Conservation (phyloP, 2,888 invertebrate species). For the Dioctria rufipes region DNA sequence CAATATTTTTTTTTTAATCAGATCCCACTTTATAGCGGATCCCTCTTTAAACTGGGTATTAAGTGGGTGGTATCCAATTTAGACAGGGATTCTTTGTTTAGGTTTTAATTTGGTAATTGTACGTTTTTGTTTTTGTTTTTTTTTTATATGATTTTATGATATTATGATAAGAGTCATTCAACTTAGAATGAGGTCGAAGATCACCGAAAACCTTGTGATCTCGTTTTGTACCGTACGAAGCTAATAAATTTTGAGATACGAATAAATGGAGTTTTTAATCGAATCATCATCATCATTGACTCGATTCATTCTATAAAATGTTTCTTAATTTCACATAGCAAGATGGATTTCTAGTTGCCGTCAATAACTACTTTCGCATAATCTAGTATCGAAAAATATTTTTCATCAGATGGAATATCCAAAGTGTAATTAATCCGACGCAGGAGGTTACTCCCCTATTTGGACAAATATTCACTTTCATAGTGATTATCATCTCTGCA, state of each 20-base stretch:
- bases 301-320: no score
- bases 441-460: no score
- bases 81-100: slow-evolving; percentile 52
- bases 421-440: no score
- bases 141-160: slow-evolving; percentile 51
- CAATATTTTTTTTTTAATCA: slow-evolving; percentile 53
- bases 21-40: slow-evolving; percentile 17
- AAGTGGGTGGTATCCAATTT: slow-evolving; percentile 54
- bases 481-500: no score
- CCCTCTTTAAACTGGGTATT: slow-evolving; percentile 51
- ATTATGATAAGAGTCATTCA: slow-evolving; percentile 57
- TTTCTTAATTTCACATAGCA: background rate
- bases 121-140: slow-evolving; percentile 37
- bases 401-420: no score
- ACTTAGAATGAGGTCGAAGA: background rate
- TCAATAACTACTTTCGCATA: no score
- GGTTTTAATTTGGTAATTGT: slow-evolving; percentile 28
- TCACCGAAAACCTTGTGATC: slow-evolving; percentile 20
- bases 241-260: slow-evolving; percentile 49
- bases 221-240: slow-evolving; percentile 18
- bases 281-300: no score
- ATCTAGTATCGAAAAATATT: no score
- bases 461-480: no score
- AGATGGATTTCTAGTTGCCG: no score
- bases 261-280: background rate